These are phyloP conservation scores for Cotesia typhae DNA, from an alignment of 1,140 invertebrate species.

Conservation along the genomic window DNA sequence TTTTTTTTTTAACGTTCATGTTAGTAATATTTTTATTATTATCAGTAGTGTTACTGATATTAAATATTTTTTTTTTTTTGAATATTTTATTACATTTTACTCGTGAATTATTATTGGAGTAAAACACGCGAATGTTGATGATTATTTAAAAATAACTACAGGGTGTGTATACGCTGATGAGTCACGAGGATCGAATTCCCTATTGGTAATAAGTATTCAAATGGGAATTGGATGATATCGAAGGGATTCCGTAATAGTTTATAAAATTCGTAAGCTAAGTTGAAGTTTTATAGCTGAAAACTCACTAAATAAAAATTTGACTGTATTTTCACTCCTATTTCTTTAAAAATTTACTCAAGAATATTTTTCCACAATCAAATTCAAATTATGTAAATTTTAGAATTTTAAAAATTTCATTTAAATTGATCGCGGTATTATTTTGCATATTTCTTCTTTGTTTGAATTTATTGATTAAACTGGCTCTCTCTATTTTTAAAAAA, in stretches of 20 bases:
- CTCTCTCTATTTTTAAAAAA: too few species aligned
- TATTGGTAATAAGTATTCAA: constrained; percentile 18
- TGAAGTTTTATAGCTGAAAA: background rate
- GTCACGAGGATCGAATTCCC: background rate
- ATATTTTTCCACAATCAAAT: too few species aligned
- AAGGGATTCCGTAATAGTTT: background rate
- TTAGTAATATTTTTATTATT: constrained; percentile 1
- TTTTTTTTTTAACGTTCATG: background rate
- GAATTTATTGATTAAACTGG: too few species aligned
- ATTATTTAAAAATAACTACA: constrained; percentile 8
- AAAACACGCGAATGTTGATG: background rate
- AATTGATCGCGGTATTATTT: too few species aligned
- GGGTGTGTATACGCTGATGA: background rate
- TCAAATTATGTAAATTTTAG: too few species aligned
- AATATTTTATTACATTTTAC: background rate
- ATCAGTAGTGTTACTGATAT: background rate
- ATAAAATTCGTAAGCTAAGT: too few species aligned
- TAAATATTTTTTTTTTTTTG: background rate
- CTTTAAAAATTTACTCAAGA: too few species aligned
- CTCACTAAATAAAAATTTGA: too few species aligned
- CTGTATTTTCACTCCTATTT: too few species aligned
- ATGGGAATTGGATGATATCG: constrained; percentile 19
- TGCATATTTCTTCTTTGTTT: too few species aligned
- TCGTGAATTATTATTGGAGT: background rate
- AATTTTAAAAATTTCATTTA: too few species aligned